Conservation (phyloP, 2,113 vertebrate species). For the Stigmatopora argus region DNA sequence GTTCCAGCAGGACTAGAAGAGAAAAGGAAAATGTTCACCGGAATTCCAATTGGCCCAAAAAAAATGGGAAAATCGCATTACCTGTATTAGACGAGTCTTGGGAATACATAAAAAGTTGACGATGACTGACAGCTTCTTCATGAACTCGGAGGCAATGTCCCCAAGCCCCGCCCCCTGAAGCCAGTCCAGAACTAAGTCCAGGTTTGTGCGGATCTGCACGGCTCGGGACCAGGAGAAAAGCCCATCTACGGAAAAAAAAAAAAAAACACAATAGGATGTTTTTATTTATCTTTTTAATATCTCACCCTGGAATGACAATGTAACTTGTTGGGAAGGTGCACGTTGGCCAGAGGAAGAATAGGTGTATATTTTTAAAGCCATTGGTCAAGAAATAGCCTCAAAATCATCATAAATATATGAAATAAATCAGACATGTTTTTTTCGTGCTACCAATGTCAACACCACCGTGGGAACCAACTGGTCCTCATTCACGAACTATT, state of each 20-base stretch:
- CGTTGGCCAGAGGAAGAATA: too few relatives aligned
- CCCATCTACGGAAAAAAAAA: conserved; percentile 54
- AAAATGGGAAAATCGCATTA: conserved; percentile 33
- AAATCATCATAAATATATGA: too few relatives aligned
- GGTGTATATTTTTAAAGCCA: too few relatives aligned
- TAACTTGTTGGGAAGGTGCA: too few relatives aligned
- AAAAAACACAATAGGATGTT: not conserved
- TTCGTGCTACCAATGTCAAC: too few relatives aligned
- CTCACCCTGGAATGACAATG: not conserved
- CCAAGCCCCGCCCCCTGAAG: conserved; percentile 84
- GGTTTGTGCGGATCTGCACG: conserved; percentile 85
- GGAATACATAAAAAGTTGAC: conserved; percentile 88
- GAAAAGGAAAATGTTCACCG: not conserved
- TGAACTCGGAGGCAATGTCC: conserved; percentile 86
- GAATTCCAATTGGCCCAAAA: not conserved
- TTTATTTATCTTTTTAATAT: not conserved
- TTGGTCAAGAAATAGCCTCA: too few relatives aligned
- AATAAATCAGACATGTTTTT: too few relatives aligned
- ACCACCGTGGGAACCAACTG: too few relatives aligned
- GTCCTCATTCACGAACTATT: too few relatives aligned
- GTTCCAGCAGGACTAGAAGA: conserved; percentile 79
- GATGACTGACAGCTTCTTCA: conserved; percentile 84
- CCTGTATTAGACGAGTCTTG: conserved; percentile 85
- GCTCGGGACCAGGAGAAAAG: conserved; percentile 89
- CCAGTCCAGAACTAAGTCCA: conserved; percentile 89